Base-by-base conservation (phyloP, 2,113 vertebrate species). In the Pelecanoides urinatrix region DNA sequence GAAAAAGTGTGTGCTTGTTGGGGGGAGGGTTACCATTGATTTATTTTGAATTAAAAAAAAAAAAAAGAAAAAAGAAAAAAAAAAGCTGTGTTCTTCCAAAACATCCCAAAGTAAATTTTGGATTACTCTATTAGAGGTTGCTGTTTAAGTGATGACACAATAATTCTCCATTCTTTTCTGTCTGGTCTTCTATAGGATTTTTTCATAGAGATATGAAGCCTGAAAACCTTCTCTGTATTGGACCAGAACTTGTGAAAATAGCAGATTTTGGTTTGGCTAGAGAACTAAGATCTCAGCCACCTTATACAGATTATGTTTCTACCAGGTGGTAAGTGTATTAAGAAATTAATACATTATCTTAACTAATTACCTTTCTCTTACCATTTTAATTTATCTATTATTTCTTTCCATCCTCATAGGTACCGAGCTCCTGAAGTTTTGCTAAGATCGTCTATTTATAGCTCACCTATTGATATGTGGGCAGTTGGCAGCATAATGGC, bases 151-250 rank as follows among this genome's bases (percentile, higher is more conserved):
- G 10, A 63, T 90, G n/a, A 66, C 8, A 6, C 27, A n/a, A 62
- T 58, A 38, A 91, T 67, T 91, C 17, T 8, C 38, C 8, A 6
- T 49, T 38, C 26, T 81, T 86, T 86, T 89, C 45, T 92, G 14
- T 96, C 53, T 97, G 2, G 6, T 77, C 19, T 32, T 67, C 49
- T 68, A 11, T 92, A 99, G 99, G 99, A 27, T 99, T 99, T 97
- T 99, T 99, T 95, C 99, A 99, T 88, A 98, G 99, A 88, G 99
- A 99, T 96, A 99, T 99, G 99, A 99, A 99, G 94, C 99, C 99
- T 56, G 99, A 99, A 97, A 99, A 99, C 73, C 98, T 99, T 96
- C 98, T 99, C 44, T 99, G 99, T 91, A 99, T 99, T 98, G 99
- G 99, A 44, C 99, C 99, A 94, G 99, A 99, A 83, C 98, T 99